phyloP scores from a whole-genome alignment of 2,888 invertebrate species.

The Drosophila colorata region DNA sequence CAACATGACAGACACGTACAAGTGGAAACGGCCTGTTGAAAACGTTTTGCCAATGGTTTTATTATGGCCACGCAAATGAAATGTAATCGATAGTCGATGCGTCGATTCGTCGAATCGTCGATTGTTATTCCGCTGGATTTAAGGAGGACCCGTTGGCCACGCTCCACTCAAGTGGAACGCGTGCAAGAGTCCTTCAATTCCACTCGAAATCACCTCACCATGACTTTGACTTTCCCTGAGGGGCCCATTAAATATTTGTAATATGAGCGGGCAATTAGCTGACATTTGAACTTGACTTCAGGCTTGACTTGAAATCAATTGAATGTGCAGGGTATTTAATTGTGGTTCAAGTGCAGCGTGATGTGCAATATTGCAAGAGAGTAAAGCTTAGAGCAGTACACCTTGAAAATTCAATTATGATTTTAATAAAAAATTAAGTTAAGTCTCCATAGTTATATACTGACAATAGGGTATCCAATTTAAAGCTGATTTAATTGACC shows the following conservation, averaged over 20 bases:
- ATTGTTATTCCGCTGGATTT: slow-evolving; percentile 43
- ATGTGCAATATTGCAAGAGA: too few relatives aligned
- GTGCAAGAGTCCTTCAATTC: background rate
- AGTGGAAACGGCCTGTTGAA: slow-evolving; percentile 65
- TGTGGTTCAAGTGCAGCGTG: background rate
- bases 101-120: slow-evolving; percentile 16
- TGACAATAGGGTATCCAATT: too few relatives aligned
- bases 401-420: too few relatives aligned
- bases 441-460: too few relatives aligned
- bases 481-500: too few relatives aligned
- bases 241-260: slow-evolving; percentile 46
- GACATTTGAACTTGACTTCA: slow-evolving; percentile 10
- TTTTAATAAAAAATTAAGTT: too few relatives aligned
- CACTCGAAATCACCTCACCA: background rate
- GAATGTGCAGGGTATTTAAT: background rate
- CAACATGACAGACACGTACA: slow-evolving; percentile 75
- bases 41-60: slow-evolving; percentile 72
- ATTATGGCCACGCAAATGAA: slow-evolving; percentile 59
- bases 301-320: slow-evolving; percentile 9
- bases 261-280: slow-evolving; percentile 41
- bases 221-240: background rate
- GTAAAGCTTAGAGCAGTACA: too few relatives aligned
- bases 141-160: slow-evolving; percentile 7
- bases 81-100: slow-evolving; percentile 71
- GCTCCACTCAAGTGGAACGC: slow-evolving; percentile 24